Evolutionary conservation across 1,140 invertebrate genomes (phyloP), one percentile per base, ranked within the genome.

Genomic region (Panonychus citri): DNA sequence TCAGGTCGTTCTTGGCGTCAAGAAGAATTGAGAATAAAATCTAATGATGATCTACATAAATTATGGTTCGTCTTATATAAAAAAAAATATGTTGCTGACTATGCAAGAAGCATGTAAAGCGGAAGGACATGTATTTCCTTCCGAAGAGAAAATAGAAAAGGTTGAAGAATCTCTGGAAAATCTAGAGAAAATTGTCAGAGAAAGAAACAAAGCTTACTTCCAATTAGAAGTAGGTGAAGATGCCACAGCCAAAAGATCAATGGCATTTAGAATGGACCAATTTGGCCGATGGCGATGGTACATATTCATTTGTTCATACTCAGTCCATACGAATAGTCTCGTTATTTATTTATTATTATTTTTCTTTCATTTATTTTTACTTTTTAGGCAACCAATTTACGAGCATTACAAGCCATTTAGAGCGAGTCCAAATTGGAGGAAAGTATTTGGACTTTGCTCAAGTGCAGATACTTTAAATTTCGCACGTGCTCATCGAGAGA

Each of bases 61-160:
- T 71, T 98, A 55, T 99, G 94, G 94, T 95, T 80, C 74, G 76
- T 98, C 26, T 72, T 98, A 55, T 69, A 96, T 25, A 99, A 97
- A 73, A 72, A 73, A 78, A 56, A 99, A 99, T 68, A 94, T 96
- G 89, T 71, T 99, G 7, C 68, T 91, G 50, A 97, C 94, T 19
- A 94, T 97, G 91, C 82, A 95, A 72, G 75, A 85, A 57, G 81
- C 81, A 65, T 82, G 77, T 65, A 80, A 81, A 52, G 66, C 76
- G 58, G 71, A 80, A 64, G 69, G 68, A 39, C 70, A 77, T 68
- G 60, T 82, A n/a, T 87, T 97, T 70, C 86, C 91, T 13, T 94
- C 80, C 75, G 88, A 89, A 27, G 93, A 98, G 72, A 76, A 94
- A 66, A 74, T 95, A 50, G 88, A 95, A 67, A 95, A 94, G 76